Conservation (phyloP, 2,113 vertebrate species). For the Limanda limanda region DNA sequence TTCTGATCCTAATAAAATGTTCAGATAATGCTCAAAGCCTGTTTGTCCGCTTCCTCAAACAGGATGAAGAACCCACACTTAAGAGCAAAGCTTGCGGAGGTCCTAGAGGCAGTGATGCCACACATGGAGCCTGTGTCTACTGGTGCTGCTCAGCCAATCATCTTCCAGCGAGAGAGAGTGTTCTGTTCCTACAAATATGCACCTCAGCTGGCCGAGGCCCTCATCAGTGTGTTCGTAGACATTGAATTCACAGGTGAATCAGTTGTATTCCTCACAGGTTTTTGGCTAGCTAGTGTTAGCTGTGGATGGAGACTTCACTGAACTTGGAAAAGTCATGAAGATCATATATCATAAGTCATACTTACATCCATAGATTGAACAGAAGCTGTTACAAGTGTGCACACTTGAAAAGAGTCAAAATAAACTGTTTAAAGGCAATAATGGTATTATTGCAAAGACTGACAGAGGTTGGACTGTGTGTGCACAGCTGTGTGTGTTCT, state of each 20-base stretch:
- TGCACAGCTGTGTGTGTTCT: slow-evolving; percentile 6
- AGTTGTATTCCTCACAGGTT: background rate
- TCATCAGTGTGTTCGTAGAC: slow-evolving; percentile 98
- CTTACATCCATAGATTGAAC: background rate
- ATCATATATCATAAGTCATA: no score
- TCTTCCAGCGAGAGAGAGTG: slow-evolving; percentile 93
- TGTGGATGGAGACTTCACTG: background rate
- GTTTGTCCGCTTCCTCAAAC: slow-evolving; percentile 13
- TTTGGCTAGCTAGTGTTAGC: background rate
- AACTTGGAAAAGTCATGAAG: background rate
- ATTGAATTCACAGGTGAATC: slow-evolving; percentile 96
- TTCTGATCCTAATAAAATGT: background rate
- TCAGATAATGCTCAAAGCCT: background rate
- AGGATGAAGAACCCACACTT: slow-evolving; percentile 99
- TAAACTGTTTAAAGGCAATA: background rate
- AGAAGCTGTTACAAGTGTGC: background rate
- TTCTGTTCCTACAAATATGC: slow-evolving; percentile 91
- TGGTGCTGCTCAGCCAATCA: slow-evolving; percentile 84
- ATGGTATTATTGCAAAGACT: background rate
- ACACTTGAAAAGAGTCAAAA: background rate
- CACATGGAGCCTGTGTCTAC: slow-evolving; percentile 88
- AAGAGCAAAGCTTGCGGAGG: slow-evolving; percentile 95
- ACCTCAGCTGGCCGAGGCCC: slow-evolving; percentile 90
- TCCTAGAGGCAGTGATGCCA: slow-evolving; percentile 98
- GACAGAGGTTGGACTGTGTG: slow-evolving; percentile 13